Base-by-base conservation (phyloP, 2,888 invertebrate species). In the Polyploca ridens region DNA sequence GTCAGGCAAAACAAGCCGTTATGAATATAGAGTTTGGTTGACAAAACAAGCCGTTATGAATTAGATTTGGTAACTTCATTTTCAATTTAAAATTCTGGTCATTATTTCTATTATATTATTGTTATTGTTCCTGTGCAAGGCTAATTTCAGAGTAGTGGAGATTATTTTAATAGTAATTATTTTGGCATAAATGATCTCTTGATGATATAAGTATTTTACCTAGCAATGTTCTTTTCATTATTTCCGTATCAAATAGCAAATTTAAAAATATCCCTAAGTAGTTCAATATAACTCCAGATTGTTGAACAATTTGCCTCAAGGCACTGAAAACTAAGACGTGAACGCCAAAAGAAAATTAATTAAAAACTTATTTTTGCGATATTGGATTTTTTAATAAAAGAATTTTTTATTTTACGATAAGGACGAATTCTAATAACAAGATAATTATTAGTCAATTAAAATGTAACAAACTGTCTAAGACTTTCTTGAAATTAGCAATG, bases 401-500 rank as follows among this genome's bases (percentile, higher is more conserved):
- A 41, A 2, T 13, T 41, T 41, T 41, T 41, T 27, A 10, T 38
- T 3, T 41, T 2, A 41, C 13, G 13, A 41, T 3, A 41, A 41
- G 13, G 13, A 41, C 11, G 3, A 41, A 11, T 3, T 13, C 41
- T 41, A 11, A 27, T 27, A 27, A 27, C 27, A 2, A 27, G 27
- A 27, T 2, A 27, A 27, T 2, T 27, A 27, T 27, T 27, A 27
- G 27, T 27, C 27, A 27, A 27, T 27, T 27, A 1, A 27, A 27
- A 27, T 27, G 27, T 27, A 27, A 27, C 14, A 44, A 44, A 44
- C 6, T 44, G 10, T 14, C 49, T 16, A 16, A 8, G 38, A 10
- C 16, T 49, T 76, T 73, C 75, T 79, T 81, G 76, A 81, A 83
- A 83, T 78, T 77, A 82, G 78, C 68, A 79, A 74, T 72, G 64